These are phyloP conservation scores for Cynocephalus volans DNA, from an alignment of 2,113 vertebrate genomes.

Conservation along the genomic window DNA sequence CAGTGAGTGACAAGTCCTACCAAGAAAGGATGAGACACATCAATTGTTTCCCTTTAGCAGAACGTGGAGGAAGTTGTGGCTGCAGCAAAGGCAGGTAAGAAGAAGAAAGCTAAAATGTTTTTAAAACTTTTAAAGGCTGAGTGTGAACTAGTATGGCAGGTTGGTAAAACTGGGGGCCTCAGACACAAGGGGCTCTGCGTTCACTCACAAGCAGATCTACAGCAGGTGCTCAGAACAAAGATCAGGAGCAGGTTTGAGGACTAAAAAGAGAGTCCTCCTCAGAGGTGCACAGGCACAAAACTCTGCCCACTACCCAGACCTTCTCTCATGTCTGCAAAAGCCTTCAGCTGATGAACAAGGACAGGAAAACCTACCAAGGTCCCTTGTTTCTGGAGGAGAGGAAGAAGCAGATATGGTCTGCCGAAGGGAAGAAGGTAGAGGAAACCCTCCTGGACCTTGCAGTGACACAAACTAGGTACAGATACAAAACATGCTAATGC, in stretches of 20 bases:
- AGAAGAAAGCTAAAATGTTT: background rate
- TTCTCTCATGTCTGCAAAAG: background rate
- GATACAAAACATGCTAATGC: background rate
- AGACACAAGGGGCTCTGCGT: background rate
- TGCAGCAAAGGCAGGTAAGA: background rate
- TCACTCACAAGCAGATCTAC: background rate
- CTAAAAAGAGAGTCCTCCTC: background rate
- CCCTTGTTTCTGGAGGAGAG: background rate
- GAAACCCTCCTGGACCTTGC: background rate
- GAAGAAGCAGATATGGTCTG: background rate
- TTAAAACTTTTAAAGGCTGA: background rate
- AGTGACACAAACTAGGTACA: background rate
- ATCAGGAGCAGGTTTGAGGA: background rate
- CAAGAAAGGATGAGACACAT: background rate
- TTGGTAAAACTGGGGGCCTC: background rate
- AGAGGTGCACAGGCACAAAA: background rate
- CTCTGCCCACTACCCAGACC: background rate
- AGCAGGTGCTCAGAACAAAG: background rate
- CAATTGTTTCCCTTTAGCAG: background rate
- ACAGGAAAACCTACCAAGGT: background rate
- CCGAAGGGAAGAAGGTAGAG: rapidly evolving
- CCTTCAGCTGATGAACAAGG: background rate
- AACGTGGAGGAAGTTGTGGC: background rate
- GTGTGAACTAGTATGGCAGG: background rate
- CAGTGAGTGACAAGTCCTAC: background rate